Conservation (phyloP, 2,797 vertebrate species). For the Coendou prehensilis region DNA sequence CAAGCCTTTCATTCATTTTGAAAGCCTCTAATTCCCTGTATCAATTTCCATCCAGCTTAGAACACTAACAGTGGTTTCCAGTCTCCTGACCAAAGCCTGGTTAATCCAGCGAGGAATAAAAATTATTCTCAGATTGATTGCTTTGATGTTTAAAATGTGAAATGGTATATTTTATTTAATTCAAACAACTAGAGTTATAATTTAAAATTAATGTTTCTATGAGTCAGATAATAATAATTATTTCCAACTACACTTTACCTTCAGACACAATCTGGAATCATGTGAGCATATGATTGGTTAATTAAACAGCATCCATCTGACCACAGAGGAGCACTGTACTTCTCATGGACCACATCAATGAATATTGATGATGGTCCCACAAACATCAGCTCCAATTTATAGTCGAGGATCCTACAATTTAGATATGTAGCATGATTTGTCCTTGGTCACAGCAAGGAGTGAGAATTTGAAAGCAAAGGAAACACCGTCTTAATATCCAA, state of each 20-base stretch:
- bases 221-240: constrained; percentile 21
- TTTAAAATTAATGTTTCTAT: constrained; percentile 50
- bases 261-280: not conserved
- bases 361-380: not conserved
- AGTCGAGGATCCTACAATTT: not conserved
- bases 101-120: constrained; percentile 54
- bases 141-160: constrained; percentile 48
- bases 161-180: constrained; percentile 59
- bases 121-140: constrained; percentile 43
- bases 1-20: not conserved
- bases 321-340: not conserved
- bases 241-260: constrained; percentile 32
- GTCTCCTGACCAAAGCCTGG: constrained; percentile 46
- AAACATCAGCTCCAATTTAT: constrained; percentile 29
- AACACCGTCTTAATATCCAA: not conserved
- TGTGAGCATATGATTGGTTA: not conserved
- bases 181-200: constrained; percentile 22
- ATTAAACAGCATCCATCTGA: constrained; percentile 3
- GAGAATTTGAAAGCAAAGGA: constrained; percentile 50
- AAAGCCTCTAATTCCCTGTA: constrained; percentile 16
- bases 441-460: not conserved
- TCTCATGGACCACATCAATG: not conserved
- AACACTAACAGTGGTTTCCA: constrained; percentile 39
- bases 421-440: not conserved
- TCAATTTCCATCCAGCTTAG: constrained; percentile 41